Evolutionary conservation across 2,113 vertebrate genomes (phyloP).

Genomic region (Spheniscus mendiculus): DNA sequence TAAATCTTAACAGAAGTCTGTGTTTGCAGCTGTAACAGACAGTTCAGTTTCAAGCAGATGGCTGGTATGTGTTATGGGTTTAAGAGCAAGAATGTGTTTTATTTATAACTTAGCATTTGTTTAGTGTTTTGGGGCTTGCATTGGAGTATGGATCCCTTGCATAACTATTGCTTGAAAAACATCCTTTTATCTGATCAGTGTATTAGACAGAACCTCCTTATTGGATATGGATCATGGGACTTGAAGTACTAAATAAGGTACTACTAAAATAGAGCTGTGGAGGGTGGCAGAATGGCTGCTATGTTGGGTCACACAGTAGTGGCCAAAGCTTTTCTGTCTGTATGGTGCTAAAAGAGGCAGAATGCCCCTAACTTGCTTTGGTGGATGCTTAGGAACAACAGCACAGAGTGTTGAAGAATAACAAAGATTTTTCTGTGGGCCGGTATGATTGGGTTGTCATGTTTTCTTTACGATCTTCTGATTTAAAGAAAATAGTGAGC

Average conservation of each 20-base stretch:
- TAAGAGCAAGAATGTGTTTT: not conserved
- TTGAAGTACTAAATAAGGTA: conserved; percentile 25
- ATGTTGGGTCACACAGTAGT: rapidly evolving
- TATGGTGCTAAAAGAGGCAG: not conserved
- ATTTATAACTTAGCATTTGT: not conserved
- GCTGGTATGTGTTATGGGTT: rapidly evolving
- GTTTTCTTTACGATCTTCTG: not conserved
- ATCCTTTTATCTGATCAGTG: conserved; percentile 50
- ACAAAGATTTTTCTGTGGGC: not conserved
- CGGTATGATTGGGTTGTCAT: not conserved
- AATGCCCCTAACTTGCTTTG: not conserved
- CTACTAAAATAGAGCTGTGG: not conserved
- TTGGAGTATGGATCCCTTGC: not conserved
- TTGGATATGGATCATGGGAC: conserved; percentile 34
- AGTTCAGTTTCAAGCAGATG: not conserved
- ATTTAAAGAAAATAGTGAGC: not conserved
- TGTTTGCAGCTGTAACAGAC: not conserved
- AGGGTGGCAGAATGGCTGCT: not conserved
- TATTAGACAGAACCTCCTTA: conserved; percentile 37
- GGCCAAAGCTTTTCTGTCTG: not conserved
- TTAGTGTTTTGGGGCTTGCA: not conserved
- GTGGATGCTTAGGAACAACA: not conserved
- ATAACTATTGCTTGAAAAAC: conserved; percentile 35
- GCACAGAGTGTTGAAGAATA: not conserved
- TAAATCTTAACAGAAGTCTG: not conserved